A percentile compares a stretch with the other conserved stretches of the same genome.
Evolutionary conservation across 1,140 invertebrate genomes (phyloP).

Genomic region (Protaetia brevitarsis): DNA sequence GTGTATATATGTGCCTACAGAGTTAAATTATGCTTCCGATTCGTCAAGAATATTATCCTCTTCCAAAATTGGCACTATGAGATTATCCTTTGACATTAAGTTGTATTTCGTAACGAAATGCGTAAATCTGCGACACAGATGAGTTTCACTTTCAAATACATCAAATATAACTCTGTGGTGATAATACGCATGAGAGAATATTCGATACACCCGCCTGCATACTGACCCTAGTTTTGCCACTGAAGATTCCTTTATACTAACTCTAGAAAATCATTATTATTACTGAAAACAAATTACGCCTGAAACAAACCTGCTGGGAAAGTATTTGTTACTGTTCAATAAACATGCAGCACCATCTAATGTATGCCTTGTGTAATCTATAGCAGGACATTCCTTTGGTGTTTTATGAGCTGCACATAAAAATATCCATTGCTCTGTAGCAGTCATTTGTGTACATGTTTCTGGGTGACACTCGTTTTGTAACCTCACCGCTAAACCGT

Average conservation of each 20-base stretch:
- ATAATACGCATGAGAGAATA: constrained; percentile 99
- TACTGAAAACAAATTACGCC: not conserved
- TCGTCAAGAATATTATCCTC: constrained; percentile 67
- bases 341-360: constrained; percentile 97
- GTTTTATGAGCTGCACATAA: constrained; percentile 99
- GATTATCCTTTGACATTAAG: constrained; percentile 96
- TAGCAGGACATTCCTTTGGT: constrained; percentile 99
- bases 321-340: constrained; percentile 99
- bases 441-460: constrained; percentile 98
- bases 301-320: constrained; percentile 85
- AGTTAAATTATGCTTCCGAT: constrained; percentile 61
- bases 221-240: constrained; percentile 98
- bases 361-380: constrained; percentile 99
- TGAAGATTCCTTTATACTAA: constrained; percentile 98
- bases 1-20: not conserved
- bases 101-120: constrained; percentile 98
- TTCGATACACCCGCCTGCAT: constrained; percentile 96
- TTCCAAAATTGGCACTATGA: constrained; percentile 95
- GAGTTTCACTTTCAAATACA: constrained; percentile 96
- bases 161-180: constrained; percentile 97
- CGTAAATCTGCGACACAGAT: constrained; percentile 94
- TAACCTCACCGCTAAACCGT: constrained; percentile 90
- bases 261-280: constrained; percentile 61
- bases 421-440: constrained; percentile 99
- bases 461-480: constrained; percentile 95